These are phyloP conservation scores for Nephrotoma appendiculata DNA, from an alignment of 2,888 invertebrate species.

Conservation along the genomic window DNA sequence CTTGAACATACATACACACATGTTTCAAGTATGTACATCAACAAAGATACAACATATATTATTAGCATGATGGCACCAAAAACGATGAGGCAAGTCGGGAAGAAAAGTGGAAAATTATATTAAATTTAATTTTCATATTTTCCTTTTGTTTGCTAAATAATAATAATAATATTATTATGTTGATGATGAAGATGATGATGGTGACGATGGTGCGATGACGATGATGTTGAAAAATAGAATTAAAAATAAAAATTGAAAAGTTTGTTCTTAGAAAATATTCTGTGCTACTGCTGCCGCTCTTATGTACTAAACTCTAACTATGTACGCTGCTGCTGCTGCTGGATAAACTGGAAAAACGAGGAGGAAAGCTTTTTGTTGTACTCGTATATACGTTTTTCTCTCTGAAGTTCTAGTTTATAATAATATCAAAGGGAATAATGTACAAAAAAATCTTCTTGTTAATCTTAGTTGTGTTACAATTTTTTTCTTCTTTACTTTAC, in stretches of 20 bases:
- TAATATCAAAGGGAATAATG: background rate
- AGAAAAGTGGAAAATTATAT: background rate
- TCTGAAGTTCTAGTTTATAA: background rate
- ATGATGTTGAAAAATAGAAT: background rate
- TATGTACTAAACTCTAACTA: background rate
- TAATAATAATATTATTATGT: background rate
- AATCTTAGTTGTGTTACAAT: background rate
- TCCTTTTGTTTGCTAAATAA: background rate
- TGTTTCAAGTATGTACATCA: background rate
- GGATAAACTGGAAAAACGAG: background rate
- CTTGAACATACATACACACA: background rate
- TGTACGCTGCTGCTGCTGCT: background rate
- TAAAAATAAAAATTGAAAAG: background rate
- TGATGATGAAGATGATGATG: background rate
- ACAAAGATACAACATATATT: background rate
- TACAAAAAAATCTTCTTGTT: background rate
- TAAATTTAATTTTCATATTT: background rate
- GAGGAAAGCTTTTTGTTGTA: background rate
- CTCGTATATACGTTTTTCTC: background rate
- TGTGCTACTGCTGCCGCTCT: background rate
- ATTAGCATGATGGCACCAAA: background rate
- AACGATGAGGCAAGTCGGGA: background rate
- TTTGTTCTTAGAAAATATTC: background rate
- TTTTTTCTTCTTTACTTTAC: background rate
- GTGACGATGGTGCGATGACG: background rate